Evolutionary conservation across 2,797 vertebrate genomes (phyloP).

Genomic region (Acipenser ruthenus): DNA sequence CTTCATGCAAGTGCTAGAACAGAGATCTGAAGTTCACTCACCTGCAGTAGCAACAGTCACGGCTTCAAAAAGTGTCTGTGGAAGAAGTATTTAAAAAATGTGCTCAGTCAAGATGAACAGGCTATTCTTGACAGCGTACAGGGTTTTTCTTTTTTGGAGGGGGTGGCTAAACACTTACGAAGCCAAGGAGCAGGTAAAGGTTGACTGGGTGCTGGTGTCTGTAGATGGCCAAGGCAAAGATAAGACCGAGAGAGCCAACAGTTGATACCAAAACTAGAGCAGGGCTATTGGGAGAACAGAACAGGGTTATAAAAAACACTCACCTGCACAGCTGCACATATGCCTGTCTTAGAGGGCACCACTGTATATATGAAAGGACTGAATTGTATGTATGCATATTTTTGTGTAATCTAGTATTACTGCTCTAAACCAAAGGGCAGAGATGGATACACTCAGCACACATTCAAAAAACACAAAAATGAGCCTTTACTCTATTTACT

Average conservation of each 20-base stretch:
- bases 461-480: no score
- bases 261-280: constrained; percentile 69
- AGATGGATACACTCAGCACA: no score
- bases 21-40: constrained; percentile 38
- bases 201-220: constrained; percentile 83
- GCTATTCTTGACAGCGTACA: no score
- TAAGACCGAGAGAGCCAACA: constrained; percentile 71
- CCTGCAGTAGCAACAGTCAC: constrained; percentile 75
- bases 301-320: not conserved
- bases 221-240: constrained; percentile 73
- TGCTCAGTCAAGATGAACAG: not conserved
- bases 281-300: constrained; percentile 53
- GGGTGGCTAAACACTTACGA: constrained; percentile 64
- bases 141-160: no score
- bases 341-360: no score
- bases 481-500: no score
- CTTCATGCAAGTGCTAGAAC: no score
- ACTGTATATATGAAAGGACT: no score
- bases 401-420: no score
- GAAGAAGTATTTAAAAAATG: constrained; percentile 30
- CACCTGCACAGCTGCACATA: no score
- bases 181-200: constrained; percentile 81
- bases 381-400: no score
- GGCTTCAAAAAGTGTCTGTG: constrained; percentile 81
- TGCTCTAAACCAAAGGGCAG: no score